Evolutionary conservation across 1,140 invertebrate genomes (phyloP), one percentile per base, ranked within the genome.

Genomic region (Riptortus pedestris): DNA sequence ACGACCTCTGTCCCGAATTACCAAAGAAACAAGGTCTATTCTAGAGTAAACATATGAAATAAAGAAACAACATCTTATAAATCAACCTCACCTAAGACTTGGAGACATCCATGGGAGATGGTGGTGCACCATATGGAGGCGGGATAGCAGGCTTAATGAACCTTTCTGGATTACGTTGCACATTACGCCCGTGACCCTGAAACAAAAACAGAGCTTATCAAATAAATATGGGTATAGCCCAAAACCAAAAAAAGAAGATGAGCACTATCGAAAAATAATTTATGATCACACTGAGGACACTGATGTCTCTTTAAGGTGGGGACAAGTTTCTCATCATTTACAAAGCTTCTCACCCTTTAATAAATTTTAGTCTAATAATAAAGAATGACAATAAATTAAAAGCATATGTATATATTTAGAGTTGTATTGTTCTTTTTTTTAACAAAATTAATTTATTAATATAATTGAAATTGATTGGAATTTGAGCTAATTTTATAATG

Each of bases 61-160:
- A 7, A 57, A 11, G 26, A 57, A 57, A 26, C 7, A 57, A 29
- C n/a, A n/a, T n/a, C n/a, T n/a, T n/a, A 27, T 3, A 29, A 27
- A 57, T 7, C 20, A 57, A 57, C 4, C 4, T 31, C 57, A 63
- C 58, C 60, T 69, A 69, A 58, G 62, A 69, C 55, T 68, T 70
- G 26, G 66, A 65, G 14, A 65, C 68, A 45, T 70, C 69, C 69
- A 70, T 70, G 3, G 69, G 69, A 3, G 67, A 69, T 5, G 67
- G 68, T 43, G 67, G 67, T 9, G 67, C 61, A 47, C 24, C 28
- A 48, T 60, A 64, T 27, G 62, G 31, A 2, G 69, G 67, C 14
- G 69, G 69, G 22, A 69, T 69, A 11, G 69, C 69, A 33, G 69
- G 69, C 47, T 69, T 69, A 38, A 69, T 69, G 38, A 69, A 69